A percentile compares a stretch with the other conserved stretches of the same genome.
These are phyloP conservation scores for Poecilia velifera DNA, from an alignment of 2,797 vertebrate species.

Conservation along the genomic window DNA sequence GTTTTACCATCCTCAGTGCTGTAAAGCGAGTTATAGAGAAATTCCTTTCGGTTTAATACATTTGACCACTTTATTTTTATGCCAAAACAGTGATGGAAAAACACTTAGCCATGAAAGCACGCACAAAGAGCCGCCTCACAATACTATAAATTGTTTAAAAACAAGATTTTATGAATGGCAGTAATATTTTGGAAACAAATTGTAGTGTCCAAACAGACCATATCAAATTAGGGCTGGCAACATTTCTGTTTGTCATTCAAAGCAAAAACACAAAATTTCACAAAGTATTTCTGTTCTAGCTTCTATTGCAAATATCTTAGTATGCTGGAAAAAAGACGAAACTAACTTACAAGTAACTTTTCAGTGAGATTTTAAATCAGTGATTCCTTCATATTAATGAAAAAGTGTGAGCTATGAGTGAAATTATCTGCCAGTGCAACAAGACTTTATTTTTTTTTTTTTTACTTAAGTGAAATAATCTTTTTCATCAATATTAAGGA, in stretches of 20 bases:
- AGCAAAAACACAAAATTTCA: too few relatives aligned
- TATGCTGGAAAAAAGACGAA: too few relatives aligned
- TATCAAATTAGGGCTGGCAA: background rate
- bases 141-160: background rate
- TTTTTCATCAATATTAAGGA: too few relatives aligned
- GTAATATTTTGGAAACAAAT: background rate
- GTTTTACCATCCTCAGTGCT: background rate
- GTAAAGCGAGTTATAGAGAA: background rate
- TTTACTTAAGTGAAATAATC: too few relatives aligned
- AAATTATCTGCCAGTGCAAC: too few relatives aligned
- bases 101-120: background rate
- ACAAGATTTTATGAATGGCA: background rate
- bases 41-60: background rate
- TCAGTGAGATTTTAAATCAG: too few relatives aligned
- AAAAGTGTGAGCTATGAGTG: too few relatives aligned
- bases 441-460: too few relatives aligned
- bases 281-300: too few relatives aligned
- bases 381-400: too few relatives aligned
- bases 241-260: background rate
- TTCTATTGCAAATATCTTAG: too few relatives aligned
- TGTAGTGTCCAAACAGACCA: background rate
- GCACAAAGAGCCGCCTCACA: accelerated
- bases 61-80: background rate
- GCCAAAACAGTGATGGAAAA: background rate
- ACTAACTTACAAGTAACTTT: too few relatives aligned